These are phyloP conservation scores for Campylorhamphus procurvoides DNA, from an alignment of 2,113 vertebrate species.

Conservation along the genomic window DNA sequence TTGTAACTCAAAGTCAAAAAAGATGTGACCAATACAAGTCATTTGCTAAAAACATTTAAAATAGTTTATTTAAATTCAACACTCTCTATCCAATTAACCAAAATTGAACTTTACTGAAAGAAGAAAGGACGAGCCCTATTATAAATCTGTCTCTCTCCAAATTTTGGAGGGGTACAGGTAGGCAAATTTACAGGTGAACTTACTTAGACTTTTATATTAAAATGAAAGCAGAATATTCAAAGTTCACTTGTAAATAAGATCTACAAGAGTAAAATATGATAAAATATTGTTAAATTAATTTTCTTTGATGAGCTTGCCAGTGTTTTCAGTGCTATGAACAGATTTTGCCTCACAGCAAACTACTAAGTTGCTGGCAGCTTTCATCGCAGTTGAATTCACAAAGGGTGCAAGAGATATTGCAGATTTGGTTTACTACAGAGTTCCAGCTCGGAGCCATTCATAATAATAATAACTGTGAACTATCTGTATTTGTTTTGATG, in stretches of 20 bases:
- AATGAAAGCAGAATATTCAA: not conserved
- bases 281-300: not conserved
- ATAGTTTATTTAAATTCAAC: not conserved
- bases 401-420: not conserved
- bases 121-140: not conserved
- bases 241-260: not conserved
- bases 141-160: not conserved
- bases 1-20: not conserved
- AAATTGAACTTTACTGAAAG: not conserved
- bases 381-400: not conserved
- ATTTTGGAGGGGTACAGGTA: not conserved
- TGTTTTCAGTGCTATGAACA: not conserved
- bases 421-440: not conserved
- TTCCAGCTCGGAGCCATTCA: not conserved
- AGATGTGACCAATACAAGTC: not conserved
- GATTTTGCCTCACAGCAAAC: not conserved
- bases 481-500: not conserved
- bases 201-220: not conserved
- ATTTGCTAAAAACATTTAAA: not conserved
- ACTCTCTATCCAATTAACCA: not conserved
- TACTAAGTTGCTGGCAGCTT: not conserved
- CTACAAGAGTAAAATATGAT: not conserved
- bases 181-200: not conserved
- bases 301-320: not conserved
- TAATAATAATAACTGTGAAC: not conserved